These are phyloP conservation scores for Acanthosepion lycidas DNA, from an alignment of 2,888 invertebrate genomes.

Conservation along the genomic window DNA sequence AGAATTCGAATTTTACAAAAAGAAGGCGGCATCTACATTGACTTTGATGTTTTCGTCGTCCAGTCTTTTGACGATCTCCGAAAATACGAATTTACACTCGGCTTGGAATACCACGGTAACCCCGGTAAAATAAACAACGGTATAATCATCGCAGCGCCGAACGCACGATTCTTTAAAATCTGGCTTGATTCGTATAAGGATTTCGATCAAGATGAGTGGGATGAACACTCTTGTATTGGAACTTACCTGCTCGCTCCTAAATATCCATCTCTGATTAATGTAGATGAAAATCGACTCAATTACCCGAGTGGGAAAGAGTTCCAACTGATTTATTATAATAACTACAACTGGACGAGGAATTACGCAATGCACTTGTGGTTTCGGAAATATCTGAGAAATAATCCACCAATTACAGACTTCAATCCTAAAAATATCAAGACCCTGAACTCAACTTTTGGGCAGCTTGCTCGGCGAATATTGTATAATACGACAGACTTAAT, in stretches of 20 bases:
- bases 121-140: constrained; percentile 54
- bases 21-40: constrained; percentile 59
- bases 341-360: constrained; percentile 50
- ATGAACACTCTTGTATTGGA: constrained; percentile 46
- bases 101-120: constrained; percentile 54
- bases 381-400: not conserved
- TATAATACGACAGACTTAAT: not conserved
- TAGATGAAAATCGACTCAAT: constrained; percentile 52
- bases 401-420: not conserved
- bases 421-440: not conserved
- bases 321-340: constrained; percentile 50
- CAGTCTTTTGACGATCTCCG: constrained; percentile 54
- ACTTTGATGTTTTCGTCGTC: constrained; percentile 57
- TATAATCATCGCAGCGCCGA: constrained; percentile 54
- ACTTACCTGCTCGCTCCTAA: constrained; percentile 49
- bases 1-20: constrained; percentile 54
- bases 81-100: constrained; percentile 55
- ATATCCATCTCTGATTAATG: constrained; percentile 52
- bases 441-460: not conserved
- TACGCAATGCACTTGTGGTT: not conserved
- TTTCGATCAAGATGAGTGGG: constrained; percentile 52
- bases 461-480: not conserved
- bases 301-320: constrained; percentile 50
- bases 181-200: constrained; percentile 54
- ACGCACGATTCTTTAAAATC: constrained; percentile 54